phyloP scores from a whole-genome alignment of 2,888 invertebrate genomes.

The Chaetogeoica ovagalla region DNA sequence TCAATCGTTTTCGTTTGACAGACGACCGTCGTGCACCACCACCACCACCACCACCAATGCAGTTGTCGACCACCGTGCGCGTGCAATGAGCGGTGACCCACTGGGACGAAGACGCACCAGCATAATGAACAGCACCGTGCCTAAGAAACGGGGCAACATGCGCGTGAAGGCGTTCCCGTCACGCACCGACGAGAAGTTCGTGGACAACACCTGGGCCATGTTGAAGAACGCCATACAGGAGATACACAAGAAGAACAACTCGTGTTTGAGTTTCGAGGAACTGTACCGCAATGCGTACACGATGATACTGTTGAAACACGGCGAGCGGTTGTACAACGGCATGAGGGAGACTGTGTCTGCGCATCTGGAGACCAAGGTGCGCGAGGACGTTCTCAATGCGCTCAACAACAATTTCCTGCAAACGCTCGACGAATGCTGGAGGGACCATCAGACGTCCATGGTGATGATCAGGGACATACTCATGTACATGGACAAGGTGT shows the following conservation, averaged over 20 bases:
- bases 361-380: conserved; percentile 93
- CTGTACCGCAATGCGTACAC: conserved; percentile 99
- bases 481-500: conserved; percentile 99
- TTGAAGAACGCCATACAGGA: conserved; percentile 99
- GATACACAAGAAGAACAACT: conserved; percentile 99
- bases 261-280: conserved; percentile 98
- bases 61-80: not conserved
- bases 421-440: conserved; percentile 96
- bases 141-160: conserved; percentile 43
- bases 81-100: conserved; percentile 39
- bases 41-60: conserved; percentile 8
- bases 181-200: conserved; percentile 90
- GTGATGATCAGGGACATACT: conserved; percentile 99
- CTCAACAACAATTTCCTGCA: conserved; percentile 96
- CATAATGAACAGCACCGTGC: conserved; percentile 46
- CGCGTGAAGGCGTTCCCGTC: conserved; percentile 47
- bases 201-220: conserved; percentile 95
- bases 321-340: conserved; percentile 96
- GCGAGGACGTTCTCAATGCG: conserved; percentile 89
- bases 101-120: conserved; percentile 46
- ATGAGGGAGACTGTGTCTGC: conserved; percentile 96
- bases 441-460: conserved; percentile 99
- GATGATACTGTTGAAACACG: conserved; percentile 99
- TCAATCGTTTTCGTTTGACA: conserved; percentile 18
- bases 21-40: conserved; percentile 27